A percentile compares a stretch with the other conserved stretches of the same genome.
Evolutionary conservation across 2,797 vertebrate genomes (phyloP).

Genomic region (Lemur catta): DNA sequence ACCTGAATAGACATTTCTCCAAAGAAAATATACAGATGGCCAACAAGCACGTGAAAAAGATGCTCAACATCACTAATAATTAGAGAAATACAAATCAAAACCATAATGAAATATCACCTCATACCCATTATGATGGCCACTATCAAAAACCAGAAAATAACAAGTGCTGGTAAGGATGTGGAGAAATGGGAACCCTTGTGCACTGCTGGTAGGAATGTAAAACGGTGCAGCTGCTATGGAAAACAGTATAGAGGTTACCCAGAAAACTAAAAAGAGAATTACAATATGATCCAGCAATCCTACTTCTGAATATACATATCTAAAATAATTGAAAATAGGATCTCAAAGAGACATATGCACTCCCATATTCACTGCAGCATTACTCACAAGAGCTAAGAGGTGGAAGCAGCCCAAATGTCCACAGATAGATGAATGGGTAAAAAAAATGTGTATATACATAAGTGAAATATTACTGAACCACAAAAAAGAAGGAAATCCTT

Average conservation of each 20-base stretch:
- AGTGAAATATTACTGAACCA: not conserved
- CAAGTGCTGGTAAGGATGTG: not conserved
- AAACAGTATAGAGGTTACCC: not conserved
- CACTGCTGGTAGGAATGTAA: not conserved
- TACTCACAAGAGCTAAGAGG: not conserved
- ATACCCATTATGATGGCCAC: not conserved
- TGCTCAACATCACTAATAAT: not conserved
- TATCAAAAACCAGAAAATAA: not conserved
- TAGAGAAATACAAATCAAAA: conserved; percentile 31
- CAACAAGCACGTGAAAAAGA: not conserved
- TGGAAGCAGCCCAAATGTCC: not conserved
- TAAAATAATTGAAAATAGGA: not conserved
- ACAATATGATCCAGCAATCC: not conserved
- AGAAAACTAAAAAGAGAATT: not conserved
- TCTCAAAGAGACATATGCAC: not conserved
- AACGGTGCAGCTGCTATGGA: not conserved
- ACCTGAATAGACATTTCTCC: not conserved
- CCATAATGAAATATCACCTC: not conserved
- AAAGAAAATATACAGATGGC: not conserved
- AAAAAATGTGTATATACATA: not conserved
- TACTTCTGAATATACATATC: not conserved
- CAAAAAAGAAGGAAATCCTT: not conserved
- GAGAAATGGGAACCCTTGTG: not conserved
- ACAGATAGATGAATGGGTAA: not conserved
- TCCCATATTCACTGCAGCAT: not conserved